Evolutionary conservation across 2,113 vertebrate species (phyloP).

Genomic region (Campylomormyrus tamandua): DNA sequence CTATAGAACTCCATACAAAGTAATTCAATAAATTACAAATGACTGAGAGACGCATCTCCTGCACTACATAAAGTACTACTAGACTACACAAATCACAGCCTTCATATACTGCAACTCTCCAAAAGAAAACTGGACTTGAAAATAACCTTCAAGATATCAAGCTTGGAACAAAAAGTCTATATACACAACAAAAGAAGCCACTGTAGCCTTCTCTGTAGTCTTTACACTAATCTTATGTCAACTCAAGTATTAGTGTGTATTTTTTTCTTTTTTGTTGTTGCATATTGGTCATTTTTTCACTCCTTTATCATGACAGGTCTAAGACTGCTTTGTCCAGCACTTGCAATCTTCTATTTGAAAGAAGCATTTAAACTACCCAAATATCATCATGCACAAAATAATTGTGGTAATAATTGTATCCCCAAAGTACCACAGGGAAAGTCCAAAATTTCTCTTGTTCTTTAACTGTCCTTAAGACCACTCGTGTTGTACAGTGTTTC

Average conservation of each 20-base stretch:
- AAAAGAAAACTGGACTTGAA: slow-evolving; percentile 70
- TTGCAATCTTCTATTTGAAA: not conserved
- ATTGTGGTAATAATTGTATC: not conserved
- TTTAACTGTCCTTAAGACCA: not conserved
- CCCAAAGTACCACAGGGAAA: not conserved
- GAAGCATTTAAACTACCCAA: not conserved
- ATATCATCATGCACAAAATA: slow-evolving; percentile 16
- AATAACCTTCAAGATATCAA: slow-evolving; percentile 75
- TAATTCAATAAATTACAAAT: slow-evolving; percentile 99
- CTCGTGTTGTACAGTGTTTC: not conserved
- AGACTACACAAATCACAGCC: slow-evolving; percentile 98
- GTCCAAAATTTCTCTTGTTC: not conserved
- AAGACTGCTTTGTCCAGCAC: slow-evolving; percentile 7
- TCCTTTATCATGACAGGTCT: not conserved
- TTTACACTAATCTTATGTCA: slow-evolving; percentile 14
- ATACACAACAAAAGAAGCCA: slow-evolving; percentile 66
- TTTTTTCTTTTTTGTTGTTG: slow-evolving; percentile 61
- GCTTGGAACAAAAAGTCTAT: slow-evolving; percentile 77
- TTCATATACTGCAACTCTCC: slow-evolving; percentile 96
- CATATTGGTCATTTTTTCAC: slow-evolving; percentile 19
- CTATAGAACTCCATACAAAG: slow-evolving; percentile 99
- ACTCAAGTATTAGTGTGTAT: slow-evolving; percentile 75
- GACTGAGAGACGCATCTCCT: slow-evolving; percentile 82
- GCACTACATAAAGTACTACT: slow-evolving; percentile 96
- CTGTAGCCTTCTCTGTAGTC: not conserved